phyloP scores from a whole-genome alignment of 2,888 invertebrate species.

The Clitarchus hookeri region DNA sequence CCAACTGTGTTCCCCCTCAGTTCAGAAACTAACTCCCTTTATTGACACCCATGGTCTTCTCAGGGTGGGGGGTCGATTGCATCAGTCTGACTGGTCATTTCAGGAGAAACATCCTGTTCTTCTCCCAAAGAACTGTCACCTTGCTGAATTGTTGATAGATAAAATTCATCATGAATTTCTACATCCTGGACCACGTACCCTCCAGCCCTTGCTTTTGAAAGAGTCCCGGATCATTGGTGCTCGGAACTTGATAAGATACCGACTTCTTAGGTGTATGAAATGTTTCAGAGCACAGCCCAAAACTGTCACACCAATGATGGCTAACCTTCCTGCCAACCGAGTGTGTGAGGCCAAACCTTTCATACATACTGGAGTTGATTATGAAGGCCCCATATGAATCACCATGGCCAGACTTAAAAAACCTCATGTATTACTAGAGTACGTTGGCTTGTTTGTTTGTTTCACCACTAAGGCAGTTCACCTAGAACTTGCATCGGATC shows the following conservation, averaged over 20 bases:
- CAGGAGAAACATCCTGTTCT: no score
- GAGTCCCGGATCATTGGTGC: neutral
- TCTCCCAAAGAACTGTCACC: no score
- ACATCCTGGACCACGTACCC: constrained; percentile 3
- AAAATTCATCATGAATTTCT: neutral
- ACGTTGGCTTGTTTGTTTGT: neutral
- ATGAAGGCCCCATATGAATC: neutral
- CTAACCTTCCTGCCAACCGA: neutral
- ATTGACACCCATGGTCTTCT: no score
- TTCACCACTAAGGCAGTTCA: neutral
- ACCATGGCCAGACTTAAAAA: neutral
- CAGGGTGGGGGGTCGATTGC: no score
- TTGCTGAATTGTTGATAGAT: no score
- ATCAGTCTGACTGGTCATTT: no score
- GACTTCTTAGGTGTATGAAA: neutral
- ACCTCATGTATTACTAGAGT: neutral
- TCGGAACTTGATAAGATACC: neutral
- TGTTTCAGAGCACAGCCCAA: neutral
- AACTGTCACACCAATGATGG: neutral
- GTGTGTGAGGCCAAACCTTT: neutral
- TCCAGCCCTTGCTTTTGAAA: neutral
- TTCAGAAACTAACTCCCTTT: no score
- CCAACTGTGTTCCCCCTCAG: no score
- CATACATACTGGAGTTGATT: neutral
- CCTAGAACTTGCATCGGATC: no score